Base-by-base conservation (phyloP, 1,140 invertebrate genomes). In the Theocolax elegans region DNA sequence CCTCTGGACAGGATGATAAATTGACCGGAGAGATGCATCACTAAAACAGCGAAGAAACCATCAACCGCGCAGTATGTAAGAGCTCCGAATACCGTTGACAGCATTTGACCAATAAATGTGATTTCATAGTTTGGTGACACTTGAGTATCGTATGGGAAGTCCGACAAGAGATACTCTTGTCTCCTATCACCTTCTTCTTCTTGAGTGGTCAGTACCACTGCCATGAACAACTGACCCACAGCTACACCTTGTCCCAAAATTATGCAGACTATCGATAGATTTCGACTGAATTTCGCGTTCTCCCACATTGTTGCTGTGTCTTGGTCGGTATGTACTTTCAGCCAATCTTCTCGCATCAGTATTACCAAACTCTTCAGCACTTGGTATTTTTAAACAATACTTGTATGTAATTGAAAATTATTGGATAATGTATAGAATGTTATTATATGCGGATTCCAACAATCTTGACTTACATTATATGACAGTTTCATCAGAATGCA, bases 61-160 rank as follows among this genome's bases (percentile, higher is more conserved):
- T 88, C 85, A 60, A 84, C 77, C 44, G 77, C 78, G 0, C 85
- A 76, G 68, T 87, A 87, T 6, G 85, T 76, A n/a, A 73, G 76
- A 0, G 83, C 85, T 0, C 79, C 76, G 1, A 83, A 21, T 4
- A 77, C 68, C 6, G 86, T 74, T 0, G 83, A 81, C 0, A 79
- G 59, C 1, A 84, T 72, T 75, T 88, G 87, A 31, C 87, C 81
- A 0, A 74, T 2, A 54, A 85, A 87, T 0, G 86, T 86, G 10
- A 88, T 38, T 73, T 87, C 83, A 68, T 84, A 88, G 3, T 82
- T 81, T 13, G 86, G 86, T 3, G 81, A 83, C 38, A 76, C 77
- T n/a, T 76, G 75, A 0, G 76, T 80, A 64, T 87, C 77, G 66
- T 87, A 88, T 0, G 87, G 87, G 56, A 87, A 87, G n/a, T 38